Base-by-base conservation (phyloP, 2,797 vertebrate genomes). In the Zenarchopterus dispar region DNA sequence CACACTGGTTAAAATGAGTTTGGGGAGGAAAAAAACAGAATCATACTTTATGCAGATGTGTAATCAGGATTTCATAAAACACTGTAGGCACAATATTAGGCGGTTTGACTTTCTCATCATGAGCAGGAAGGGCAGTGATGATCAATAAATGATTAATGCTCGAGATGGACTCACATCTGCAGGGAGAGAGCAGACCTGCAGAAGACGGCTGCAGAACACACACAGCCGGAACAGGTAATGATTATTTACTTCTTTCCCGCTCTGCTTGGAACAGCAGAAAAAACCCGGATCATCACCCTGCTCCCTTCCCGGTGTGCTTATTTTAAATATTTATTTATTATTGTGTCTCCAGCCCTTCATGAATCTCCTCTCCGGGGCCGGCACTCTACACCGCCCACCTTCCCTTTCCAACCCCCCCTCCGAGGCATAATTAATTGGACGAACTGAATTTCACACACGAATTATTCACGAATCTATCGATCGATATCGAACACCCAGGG, bases 381-480 rank as follows among this genome's bases (percentile, higher is more conserved):
- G 13, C 36, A 39, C 4, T 39, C 18, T 17, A 18, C 56, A 26
- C 62, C 63, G 42, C 28, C 47, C 2, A 39, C 36, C 36, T 39
- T 39, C 13, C 36, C 36, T 15, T 16, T 16, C 36, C 61, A 54
- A 24, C 19, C 1, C 6, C 6, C 39, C 46, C 19, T 63, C 44
- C 59, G 69, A 91, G 84, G 81, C 86, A 90, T 91, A 91, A 92
- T 91, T 92, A 92, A 92, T 93, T 91, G 86, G 85, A 92, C 82
- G 84, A 90, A 90, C 83, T 89, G 86, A 91, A 89, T 91, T 93
- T 93, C 90, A 92, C 90, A 93, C 90, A 92, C 89, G 82, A 93
- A 92, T 92, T 93, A 93, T 93, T 93, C 91, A 92, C 85, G 85
- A 91, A 92, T 90, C 83, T 84, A 93, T 92, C 84, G 90, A 92